Evolutionary conservation across 2,113 vertebrate genomes (phyloP).

Genomic region (Pseudopipra pipra): DNA sequence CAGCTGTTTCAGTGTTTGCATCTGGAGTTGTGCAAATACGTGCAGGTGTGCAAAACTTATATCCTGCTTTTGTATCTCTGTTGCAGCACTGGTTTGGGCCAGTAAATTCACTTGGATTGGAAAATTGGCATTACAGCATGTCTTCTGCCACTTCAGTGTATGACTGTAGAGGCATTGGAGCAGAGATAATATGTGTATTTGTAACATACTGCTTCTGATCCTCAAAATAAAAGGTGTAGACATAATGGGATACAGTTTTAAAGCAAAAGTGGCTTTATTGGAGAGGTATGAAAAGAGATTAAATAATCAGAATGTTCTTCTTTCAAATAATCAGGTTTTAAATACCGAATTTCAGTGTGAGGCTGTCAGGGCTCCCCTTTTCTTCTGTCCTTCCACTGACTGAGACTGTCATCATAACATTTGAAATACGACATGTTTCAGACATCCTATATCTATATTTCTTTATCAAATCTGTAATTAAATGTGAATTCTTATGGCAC

Average conservation of each 20-base stretch:
- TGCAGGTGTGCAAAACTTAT: background rate
- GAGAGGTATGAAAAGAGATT: background rate
- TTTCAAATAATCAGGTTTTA: background rate
- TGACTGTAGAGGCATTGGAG: background rate
- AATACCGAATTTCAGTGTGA: background rate
- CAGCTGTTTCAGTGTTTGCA: background rate
- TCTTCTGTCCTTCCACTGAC: background rate
- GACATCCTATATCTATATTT: background rate
- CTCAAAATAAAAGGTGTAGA: background rate
- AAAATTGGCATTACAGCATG: background rate
- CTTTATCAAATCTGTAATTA: background rate
- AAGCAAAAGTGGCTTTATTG: background rate
- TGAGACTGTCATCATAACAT: background rate
- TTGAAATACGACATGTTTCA: background rate
- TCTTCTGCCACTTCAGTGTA: background rate
- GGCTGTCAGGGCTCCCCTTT: background rate
- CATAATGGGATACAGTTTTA: background rate
- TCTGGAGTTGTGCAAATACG: background rate
- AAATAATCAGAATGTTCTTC: background rate
- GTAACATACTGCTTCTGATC: background rate
- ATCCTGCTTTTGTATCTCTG: background rate
- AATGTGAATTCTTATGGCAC: background rate
- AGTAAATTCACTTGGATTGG: background rate
- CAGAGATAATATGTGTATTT: background rate
- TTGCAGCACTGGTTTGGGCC: background rate